These are phyloP conservation scores for Chitala chitala DNA, from an alignment of 2,113 vertebrate genomes.

Conservation along the genomic window DNA sequence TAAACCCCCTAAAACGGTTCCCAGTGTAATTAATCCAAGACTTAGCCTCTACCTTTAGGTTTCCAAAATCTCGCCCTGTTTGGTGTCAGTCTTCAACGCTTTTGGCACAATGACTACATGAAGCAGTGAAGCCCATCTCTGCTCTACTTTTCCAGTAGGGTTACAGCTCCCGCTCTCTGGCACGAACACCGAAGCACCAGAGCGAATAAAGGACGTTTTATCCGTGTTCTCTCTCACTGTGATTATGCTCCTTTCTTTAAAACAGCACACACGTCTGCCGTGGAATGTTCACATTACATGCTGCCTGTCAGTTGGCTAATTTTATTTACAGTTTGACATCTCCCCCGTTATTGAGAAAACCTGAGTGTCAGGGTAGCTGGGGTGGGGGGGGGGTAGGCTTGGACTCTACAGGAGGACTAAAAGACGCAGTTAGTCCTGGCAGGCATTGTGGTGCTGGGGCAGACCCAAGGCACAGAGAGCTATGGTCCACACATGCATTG, in stretches of 20 bases:
- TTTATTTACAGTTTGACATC: not conserved
- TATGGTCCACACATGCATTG: too few species aligned
- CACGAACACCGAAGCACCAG: too few species aligned
- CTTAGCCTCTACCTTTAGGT: not conserved
- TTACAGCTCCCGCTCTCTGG: not conserved
- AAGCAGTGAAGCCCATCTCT: not conserved
- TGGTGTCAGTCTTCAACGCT: not conserved
- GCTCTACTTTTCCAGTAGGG: not conserved
- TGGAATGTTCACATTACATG: not conserved
- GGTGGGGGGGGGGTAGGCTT: not conserved
- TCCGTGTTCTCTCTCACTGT: too few species aligned
- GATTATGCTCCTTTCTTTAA: not conserved
- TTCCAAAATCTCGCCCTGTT: not conserved
- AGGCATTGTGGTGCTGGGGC: not conserved
- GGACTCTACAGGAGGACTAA: not conserved
- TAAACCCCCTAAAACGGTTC: constrained; percentile 12
- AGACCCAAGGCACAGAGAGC: too few species aligned
- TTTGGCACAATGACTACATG: not conserved
- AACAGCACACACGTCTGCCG: not conserved
- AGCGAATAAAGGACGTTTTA: too few species aligned
- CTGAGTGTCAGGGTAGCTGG: not conserved
- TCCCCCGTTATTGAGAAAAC: not conserved
- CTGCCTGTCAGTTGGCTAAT: not conserved
- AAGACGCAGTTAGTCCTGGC: constrained; percentile 11
- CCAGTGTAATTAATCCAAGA: constrained; percentile 29